phyloP scores from a whole-genome alignment of 2,113 vertebrate genomes.

The Stigmatopora argus region DNA sequence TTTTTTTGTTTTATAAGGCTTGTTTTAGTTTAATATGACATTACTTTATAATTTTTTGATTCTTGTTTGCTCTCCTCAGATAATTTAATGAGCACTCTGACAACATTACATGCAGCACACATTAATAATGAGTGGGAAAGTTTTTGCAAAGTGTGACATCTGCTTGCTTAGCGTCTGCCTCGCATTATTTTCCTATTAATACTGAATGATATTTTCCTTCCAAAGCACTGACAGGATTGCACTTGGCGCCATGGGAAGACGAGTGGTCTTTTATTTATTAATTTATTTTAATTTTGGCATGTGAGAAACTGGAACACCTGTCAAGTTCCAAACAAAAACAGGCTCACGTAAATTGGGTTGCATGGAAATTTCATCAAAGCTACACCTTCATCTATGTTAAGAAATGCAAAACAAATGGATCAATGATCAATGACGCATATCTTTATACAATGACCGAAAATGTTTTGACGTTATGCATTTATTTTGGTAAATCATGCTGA shows the following conservation, averaged over 20 bases:
- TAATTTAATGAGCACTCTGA: not conserved
- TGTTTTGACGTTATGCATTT: too few species aligned
- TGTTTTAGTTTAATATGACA: not conserved
- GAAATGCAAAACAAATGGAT: too few species aligned
- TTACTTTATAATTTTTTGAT: not conserved
- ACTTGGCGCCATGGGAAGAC: not conserved
- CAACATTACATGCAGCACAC: not conserved
- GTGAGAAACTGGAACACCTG: not conserved
- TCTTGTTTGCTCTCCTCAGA: conserved; percentile 9
- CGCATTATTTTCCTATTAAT: not conserved
- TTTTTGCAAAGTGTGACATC: conserved; percentile 1
- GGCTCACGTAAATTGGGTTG: not conserved
- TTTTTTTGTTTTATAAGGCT: not conserved
- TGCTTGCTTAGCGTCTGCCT: not conserved
- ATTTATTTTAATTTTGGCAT: not conserved
- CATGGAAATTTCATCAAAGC: not conserved
- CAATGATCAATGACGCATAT: too few species aligned
- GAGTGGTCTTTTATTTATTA: not conserved
- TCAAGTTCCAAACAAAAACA: not conserved
- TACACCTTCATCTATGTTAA: too few species aligned
- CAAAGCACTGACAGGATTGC: not conserved
- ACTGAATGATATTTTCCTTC: not conserved
- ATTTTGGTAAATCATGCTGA: too few species aligned
- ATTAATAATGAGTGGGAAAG: conserved; percentile 1
- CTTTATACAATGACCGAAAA: too few species aligned